These are phyloP conservation scores for Drosophila kokeensis DNA, from an alignment of 2,888 invertebrate species.

Conservation along the genomic window DNA sequence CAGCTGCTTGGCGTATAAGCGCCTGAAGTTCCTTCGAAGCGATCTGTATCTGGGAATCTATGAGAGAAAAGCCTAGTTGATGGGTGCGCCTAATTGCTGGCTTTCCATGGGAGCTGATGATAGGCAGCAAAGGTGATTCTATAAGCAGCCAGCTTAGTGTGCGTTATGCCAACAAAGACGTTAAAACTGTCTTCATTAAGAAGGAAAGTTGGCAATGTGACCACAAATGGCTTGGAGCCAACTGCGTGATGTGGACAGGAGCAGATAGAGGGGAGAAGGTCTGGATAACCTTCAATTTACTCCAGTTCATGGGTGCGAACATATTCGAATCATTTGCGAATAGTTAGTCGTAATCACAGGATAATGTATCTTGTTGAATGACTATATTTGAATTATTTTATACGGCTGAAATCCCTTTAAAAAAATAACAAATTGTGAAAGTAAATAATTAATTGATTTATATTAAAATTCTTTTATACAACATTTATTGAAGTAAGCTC, in stretches of 20 bases:
- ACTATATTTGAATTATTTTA: too few relatives aligned
- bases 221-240: not conserved
- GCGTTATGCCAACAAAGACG: not conserved
- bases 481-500: too few relatives aligned
- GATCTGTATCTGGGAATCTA: not conserved
- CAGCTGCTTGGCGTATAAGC: not conserved
- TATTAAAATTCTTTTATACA: too few relatives aligned
- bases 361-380: not conserved
- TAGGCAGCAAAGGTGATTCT: not conserved
- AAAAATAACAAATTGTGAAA: too few relatives aligned
- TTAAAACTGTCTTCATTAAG: not conserved
- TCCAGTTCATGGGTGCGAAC: not conserved
- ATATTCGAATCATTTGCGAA: not conserved
- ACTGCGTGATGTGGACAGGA: not conserved
- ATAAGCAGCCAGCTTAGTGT: not conserved
- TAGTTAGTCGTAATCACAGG: too few relatives aligned
- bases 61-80: not conserved
- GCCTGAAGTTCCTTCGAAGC: not conserved
- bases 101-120: not conserved
- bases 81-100: not conserved
- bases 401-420: too few relatives aligned
- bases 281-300: not conserved
- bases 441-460: too few relatives aligned
- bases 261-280: not conserved
- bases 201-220: not conserved